Evolutionary conservation across 2,797 vertebrate genomes (phyloP), one percentile per base, ranked within the genome.

Genomic region (Tenualosa ilisha): DNA sequence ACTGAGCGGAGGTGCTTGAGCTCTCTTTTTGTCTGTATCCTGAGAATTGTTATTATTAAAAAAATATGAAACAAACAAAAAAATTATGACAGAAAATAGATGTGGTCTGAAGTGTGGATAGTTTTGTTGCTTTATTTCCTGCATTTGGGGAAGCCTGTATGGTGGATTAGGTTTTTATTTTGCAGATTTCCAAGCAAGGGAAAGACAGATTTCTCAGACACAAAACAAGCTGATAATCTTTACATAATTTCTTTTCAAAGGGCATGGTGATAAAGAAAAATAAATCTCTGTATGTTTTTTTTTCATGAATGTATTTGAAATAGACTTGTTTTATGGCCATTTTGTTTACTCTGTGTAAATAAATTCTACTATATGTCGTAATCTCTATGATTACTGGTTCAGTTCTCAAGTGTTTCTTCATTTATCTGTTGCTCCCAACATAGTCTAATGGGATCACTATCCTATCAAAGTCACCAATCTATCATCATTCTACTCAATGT

Each of bases 271-370:
- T 13, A 11, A 22, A 46, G 7, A 6, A 22, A 79, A 40, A 75
- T 22, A 20, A 9, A 8, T 24, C 59, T 79, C 26, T 9, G 43
- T 72, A 15, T 72, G 3, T 37, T 72, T 72, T 1, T 31, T 31
- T 68, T 72, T 37, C 13, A 37, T 37, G 65, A 37, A 40, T 6
- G 72, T 79, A 22, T 40, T 65, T 31, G 26, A 72, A 31, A 72
- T 6, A 7, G 17, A 43, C 68, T 40, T 43, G 37, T 43, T 40
- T 75, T 40, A 9, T 63, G 59, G 59, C 6, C n/a, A 6, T 63
- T 63, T 24, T 63, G n/a, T 63, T 63, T 63, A 63, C 59, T n/a
- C 59, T 63, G n/a, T 63, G 31, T 40, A 43, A 75, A 75, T 75
- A 75, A 75, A 75, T 75, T 43, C 37, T 17, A 72, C 12, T 3